Conservation (phyloP, 2,888 invertebrate genomes). For the Leistus spinibarbis region DNA sequence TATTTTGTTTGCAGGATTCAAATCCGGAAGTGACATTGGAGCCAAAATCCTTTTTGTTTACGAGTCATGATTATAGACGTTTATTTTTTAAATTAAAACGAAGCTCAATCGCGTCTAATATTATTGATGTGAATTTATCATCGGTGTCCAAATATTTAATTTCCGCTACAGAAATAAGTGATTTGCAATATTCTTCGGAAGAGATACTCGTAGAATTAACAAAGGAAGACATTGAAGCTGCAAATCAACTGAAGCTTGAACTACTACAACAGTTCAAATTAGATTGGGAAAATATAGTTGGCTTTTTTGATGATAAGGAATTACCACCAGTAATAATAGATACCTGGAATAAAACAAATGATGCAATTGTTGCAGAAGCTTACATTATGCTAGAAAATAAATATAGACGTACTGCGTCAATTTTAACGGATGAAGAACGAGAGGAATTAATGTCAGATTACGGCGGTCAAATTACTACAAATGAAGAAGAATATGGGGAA, state of each 20-base stretch:
- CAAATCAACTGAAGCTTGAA: neutral
- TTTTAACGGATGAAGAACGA: slow-evolving; percentile 58
- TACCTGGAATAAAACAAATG: slow-evolving; percentile 47
- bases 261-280: neutral
- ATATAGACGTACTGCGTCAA: slow-evolving; percentile 56
- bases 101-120: neutral
- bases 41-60: slow-evolving; percentile 47
- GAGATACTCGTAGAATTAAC: neutral
- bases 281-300: neutral
- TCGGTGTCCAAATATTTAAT: too few relatives aligned
- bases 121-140: too few relatives aligned
- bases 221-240: neutral
- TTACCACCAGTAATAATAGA: slow-evolving; percentile 45
- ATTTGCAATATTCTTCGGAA: too few relatives aligned
- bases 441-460: slow-evolving; percentile 60
- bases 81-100: slow-evolving; percentile 46
- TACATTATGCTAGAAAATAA: slow-evolving; percentile 49
- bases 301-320: neutral
- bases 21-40: slow-evolving; percentile 53
- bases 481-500: slow-evolving; percentile 54
- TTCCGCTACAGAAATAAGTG: too few relatives aligned
- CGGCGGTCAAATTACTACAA: slow-evolving; percentile 54
- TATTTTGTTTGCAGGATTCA: slow-evolving; percentile 62
- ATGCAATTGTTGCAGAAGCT: slow-evolving; percentile 49
- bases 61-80: slow-evolving; percentile 47